These are phyloP conservation scores for Sceliomorpha sp. DNA, from an alignment of 2,888 invertebrate genomes.

Conservation along the genomic window DNA sequence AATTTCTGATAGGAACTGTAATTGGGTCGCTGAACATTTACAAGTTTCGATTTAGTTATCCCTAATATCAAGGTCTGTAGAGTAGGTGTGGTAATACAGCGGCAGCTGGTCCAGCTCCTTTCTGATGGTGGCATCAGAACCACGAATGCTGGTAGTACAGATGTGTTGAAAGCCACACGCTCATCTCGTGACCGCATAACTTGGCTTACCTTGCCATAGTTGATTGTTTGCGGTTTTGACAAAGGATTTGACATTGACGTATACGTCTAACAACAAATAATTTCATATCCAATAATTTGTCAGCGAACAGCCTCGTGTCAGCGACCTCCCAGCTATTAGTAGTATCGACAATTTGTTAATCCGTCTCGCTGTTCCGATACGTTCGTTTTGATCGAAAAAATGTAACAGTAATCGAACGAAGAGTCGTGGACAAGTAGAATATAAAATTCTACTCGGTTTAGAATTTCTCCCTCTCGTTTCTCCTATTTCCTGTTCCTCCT, in stretches of 20 bases:
- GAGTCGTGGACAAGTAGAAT: no score
- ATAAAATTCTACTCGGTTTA: no score
- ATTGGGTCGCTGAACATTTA: conserved; percentile 26
- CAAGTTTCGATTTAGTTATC: conserved; percentile 22
- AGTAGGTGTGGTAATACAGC: conserved; percentile 9
- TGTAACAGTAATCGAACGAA: no score
- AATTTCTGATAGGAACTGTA: neutral
- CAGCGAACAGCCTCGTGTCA: neutral
- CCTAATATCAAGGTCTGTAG: conserved; percentile 20
- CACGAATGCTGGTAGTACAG: conserved; percentile 64
- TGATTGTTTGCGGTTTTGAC: conserved; percentile 70
- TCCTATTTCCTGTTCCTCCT: no score
- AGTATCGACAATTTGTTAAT: no score
- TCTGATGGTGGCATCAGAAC: conserved; percentile 57
- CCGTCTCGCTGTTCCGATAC: no score
- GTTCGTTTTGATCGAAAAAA: no score
- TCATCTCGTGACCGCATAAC: conserved; percentile 57
- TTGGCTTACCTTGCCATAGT: conserved; percentile 56
- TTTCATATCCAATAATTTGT: conserved; percentile 18
- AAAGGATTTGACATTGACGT: conserved; percentile 60
- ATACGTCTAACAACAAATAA: conserved; percentile 29
- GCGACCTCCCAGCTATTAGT: neutral
- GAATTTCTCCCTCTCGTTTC: no score
- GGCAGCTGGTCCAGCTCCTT: conserved; percentile 60
- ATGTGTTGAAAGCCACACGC: conserved; percentile 64